phyloP scores from a whole-genome alignment of 2,797 vertebrate genomes.

The Cottoperca gobio region DNA sequence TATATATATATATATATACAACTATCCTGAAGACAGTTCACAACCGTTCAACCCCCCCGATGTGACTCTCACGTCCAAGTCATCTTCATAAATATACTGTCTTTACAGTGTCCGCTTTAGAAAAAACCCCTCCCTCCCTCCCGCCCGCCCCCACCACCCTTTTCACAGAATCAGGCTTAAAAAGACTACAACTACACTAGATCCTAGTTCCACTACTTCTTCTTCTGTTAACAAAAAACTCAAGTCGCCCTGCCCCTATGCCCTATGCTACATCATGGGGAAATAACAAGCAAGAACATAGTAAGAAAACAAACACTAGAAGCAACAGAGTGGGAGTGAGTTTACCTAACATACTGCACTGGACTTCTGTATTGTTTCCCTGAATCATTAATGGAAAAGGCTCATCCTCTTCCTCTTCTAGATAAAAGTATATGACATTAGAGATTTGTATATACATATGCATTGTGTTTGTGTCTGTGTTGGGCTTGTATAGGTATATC shows the following conservation, averaged over 20 bases:
- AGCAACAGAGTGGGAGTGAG: conserved; percentile 68
- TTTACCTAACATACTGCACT: conserved; percentile 79
- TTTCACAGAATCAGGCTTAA: conserved; percentile 75
- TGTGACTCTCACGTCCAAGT: conserved; percentile 39
- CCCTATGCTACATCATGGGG: conserved; percentile 79
- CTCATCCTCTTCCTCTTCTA: conserved; percentile 80
- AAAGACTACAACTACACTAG: conserved; percentile 75
- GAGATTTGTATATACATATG: conserved; percentile 84
- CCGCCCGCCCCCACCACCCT: conserved; percentile 1
- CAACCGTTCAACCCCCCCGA: neutral
- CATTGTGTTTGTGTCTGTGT: conserved; percentile 77
- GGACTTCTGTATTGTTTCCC: conserved; percentile 83
- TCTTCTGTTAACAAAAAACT: conserved; percentile 56
- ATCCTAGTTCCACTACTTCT: conserved; percentile 68
- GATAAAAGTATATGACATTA: conserved; percentile 84
- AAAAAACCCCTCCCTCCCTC: conserved; percentile 19
- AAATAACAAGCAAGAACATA: conserved; percentile 65
- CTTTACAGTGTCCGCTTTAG: conserved; percentile 72
- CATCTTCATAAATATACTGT: conserved; percentile 73
- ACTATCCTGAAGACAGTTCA: conserved; percentile 49
- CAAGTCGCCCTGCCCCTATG: conserved; percentile 48
- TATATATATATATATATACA: conserved; percentile 83
- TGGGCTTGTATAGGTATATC: conserved; percentile 79
- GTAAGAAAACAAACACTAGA: conserved; percentile 67
- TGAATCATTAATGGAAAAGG: conserved; percentile 84